These are phyloP conservation scores for Rhamnusium bicolor DNA, from an alignment of 2,888 invertebrate species.

Conservation along the genomic window DNA sequence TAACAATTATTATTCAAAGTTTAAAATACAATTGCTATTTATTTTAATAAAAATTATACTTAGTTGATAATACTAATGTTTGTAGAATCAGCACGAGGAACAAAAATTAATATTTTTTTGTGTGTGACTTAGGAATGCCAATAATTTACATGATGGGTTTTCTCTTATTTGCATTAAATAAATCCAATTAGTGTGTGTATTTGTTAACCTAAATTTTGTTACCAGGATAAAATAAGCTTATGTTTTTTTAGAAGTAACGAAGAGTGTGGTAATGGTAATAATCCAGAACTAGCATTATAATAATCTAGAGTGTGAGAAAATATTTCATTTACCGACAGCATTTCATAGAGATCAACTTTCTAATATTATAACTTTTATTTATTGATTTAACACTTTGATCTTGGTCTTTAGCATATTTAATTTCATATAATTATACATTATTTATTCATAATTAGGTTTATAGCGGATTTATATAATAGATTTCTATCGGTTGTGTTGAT, in stretches of 20 bases:
- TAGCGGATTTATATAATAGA: conserved; percentile 1
- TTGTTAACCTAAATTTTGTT: background rate
- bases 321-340: background rate
- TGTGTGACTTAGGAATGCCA: too few species aligned
- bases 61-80: too few species aligned
- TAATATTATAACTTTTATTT: conserved; percentile 1
- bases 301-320: conserved; percentile 14
- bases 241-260: background rate
- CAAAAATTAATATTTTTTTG: too few species aligned
- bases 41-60: too few species aligned
- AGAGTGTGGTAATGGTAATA: conserved; percentile 7
- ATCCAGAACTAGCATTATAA: conserved; percentile 6
- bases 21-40: too few species aligned
- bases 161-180: conserved; percentile 7
- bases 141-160: background rate
- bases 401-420: background rate
- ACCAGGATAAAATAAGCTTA: background rate
- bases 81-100: too few species aligned
- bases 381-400: background rate
- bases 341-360: conserved; percentile 7
- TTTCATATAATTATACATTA: conserved; percentile 16
- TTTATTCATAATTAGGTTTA: conserved; percentile 17
- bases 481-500: background rate
- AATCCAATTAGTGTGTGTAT: background rate
- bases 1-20: too few species aligned